Conservation (phyloP, 2,888 invertebrate genomes). For the Myopa tessellatipennis region DNA sequence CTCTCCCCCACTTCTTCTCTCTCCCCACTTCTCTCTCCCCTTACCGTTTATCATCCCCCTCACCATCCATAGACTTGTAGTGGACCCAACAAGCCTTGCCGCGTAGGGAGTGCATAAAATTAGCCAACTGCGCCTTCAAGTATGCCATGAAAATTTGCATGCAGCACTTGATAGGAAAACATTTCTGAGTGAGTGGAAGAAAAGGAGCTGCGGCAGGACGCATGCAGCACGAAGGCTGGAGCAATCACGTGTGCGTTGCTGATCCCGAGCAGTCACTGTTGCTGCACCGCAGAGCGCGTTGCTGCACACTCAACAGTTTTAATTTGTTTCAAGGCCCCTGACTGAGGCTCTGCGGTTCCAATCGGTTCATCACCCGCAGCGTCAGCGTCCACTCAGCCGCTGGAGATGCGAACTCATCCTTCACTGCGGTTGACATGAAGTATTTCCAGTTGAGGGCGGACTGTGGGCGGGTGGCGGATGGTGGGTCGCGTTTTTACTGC, state of each 20-base stretch:
- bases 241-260: too few relatives aligned
- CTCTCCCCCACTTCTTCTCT: too few relatives aligned
- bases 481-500: not conserved
- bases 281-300: too few relatives aligned
- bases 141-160: conserved; percentile 36
- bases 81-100: conserved; percentile 7
- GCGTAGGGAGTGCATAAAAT: conserved; percentile 24
- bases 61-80: not conserved
- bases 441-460: not conserved
- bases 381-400: not conserved
- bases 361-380: not conserved
- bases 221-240: too few relatives aligned
- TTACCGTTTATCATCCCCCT: too few relatives aligned
- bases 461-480: not conserved
- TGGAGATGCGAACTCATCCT: not conserved
- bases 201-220: too few relatives aligned
- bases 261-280: too few relatives aligned
- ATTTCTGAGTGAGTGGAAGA: not conserved
- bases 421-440: not conserved
- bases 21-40: too few relatives aligned
- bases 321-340: conserved; percentile 22
- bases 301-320: not conserved
- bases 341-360: not conserved
- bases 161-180: conserved; percentile 15
- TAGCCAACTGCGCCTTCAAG: conserved; percentile 35